Base-by-base conservation (phyloP, 1,140 invertebrate species). In the Monochamus saltuarius region DNA sequence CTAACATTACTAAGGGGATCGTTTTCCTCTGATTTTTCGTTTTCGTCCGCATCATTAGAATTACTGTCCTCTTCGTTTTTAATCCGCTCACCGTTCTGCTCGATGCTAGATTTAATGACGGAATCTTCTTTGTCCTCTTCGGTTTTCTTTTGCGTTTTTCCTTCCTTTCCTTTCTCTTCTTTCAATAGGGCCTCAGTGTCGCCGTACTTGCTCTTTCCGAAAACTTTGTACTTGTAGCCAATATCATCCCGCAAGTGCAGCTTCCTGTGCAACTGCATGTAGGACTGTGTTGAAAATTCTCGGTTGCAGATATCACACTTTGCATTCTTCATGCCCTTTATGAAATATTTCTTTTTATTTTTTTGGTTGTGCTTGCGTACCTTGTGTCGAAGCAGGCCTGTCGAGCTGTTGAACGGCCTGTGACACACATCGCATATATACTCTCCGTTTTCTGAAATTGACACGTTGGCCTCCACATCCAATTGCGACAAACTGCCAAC, bases 251-350 rank as follows among this genome's bases (percentile, higher is more conserved):
- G 54, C 38, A 70, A 29, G 55, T 74, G 72, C 45, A 73, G 49
- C 43, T 74, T 74, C 40, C 62, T 66, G 52, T 74, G 72, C 16
- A 70, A 35, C 46, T 73, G 67, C 69, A 74, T 67, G 50, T 74
- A 74, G 8, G 71, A 73, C 42, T 70, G 66, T 34, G 72, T 74
- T 2, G 72, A 74, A 49, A 74, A 74, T 35, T 70, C 69, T 16
- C 72, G 47, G 36, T 74, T 73, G 42, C 72, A 74, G 39, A 74
- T 74, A 66, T 73, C 71, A 64, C 72, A 74, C 52, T 55, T 67
- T 13, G 72, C 72, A 57, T 74, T 73, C 45, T 74, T 74, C 72
- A 73, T 73, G 4, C 72, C 72, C 45, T 74, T 74, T 16, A 74
- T 71, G 46, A 74, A 74, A 45, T 74, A 74, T 52, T 74, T 74